Conservation (phyloP, 2,888 invertebrate genomes). For the Tineola bisselliella region DNA sequence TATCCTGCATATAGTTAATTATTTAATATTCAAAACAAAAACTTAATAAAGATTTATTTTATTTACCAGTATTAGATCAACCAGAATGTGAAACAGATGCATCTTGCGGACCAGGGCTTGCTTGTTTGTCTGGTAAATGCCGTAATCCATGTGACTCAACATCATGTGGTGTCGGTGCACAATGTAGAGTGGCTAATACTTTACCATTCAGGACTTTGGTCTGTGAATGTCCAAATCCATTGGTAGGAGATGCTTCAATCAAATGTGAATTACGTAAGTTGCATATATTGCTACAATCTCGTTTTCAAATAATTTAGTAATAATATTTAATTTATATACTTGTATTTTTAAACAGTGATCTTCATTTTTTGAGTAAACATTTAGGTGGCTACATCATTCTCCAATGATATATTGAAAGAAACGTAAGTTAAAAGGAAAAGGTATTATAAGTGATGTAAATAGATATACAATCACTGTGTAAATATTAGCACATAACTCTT, state of each 20-base stretch:
- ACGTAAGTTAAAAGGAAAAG: conserved; percentile 2
- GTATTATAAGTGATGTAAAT: conserved; percentile 4
- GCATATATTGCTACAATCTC: neutral
- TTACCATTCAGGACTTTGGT: conserved; percentile 88
- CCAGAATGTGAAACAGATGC: conserved; percentile 81
- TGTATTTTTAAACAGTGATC: neutral
- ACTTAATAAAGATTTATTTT: neutral
- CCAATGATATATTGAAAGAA: neutral
- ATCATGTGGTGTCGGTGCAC: conserved; percentile 83
- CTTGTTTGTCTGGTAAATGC: conserved; percentile 83
- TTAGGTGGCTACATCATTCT: neutral
- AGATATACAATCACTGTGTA: conserved; percentile 4
- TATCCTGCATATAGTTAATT: no score
- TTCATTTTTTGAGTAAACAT: neutral
- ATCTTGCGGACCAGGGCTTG: conserved; percentile 85
- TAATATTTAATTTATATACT: neutral
- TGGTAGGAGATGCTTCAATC: conserved; percentile 85
- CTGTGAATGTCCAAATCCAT: conserved; percentile 85
- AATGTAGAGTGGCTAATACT: conserved; percentile 86
- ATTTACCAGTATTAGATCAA: conserved; percentile 48
- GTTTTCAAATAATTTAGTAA: no score
- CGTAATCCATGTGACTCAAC: conserved; percentile 82
- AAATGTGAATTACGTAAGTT: conserved; percentile 82
- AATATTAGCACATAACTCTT: conserved; percentile 4
- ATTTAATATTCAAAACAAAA: no score